Percentiles rank a stretch among this genome's conserved stretches.
phyloP scores from a whole-genome alignment of 2,797 vertebrate species.

The Chiloscyllium punctatum region DNA sequence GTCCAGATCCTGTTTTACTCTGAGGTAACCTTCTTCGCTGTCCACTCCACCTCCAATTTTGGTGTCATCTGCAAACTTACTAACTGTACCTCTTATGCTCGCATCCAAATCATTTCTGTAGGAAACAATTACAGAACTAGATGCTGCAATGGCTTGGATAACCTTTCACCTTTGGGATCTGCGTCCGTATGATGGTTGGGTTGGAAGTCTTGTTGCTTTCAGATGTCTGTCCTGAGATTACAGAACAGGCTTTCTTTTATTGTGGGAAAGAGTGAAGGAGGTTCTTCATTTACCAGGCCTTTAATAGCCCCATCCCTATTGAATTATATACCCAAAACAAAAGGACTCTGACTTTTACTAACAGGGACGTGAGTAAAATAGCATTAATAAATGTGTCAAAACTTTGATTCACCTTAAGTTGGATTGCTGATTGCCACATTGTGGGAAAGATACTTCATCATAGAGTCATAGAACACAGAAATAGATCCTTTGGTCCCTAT shows the following conservation, averaged over 20 bases:
- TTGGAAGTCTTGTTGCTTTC: background rate
- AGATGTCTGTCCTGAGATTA: background rate
- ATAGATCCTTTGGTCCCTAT: no score
- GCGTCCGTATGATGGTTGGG: background rate
- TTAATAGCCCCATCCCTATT: background rate
- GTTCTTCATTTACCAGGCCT: background rate
- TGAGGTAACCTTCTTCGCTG: no score
- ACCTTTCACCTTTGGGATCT: background rate
- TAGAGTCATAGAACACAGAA: no score
- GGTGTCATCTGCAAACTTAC: no score
- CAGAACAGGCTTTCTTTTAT: background rate
- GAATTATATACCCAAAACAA: background rate
- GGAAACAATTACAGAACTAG: background rate
- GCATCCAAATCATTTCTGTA: no score
- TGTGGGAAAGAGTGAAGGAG: background rate
- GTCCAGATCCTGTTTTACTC: no score
- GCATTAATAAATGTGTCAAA: background rate
- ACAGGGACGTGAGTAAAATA: background rate
- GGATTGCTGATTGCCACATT: background rate
- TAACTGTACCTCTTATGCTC: no score
- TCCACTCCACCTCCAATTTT: no score
- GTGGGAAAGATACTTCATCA: no score
- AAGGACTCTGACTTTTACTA: background rate
- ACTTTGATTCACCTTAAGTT: background rate
- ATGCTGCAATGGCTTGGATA: background rate